These are phyloP conservation scores for Drosophila takahashii DNA, from an alignment of 1,140 invertebrate genomes.

Conservation along the genomic window DNA sequence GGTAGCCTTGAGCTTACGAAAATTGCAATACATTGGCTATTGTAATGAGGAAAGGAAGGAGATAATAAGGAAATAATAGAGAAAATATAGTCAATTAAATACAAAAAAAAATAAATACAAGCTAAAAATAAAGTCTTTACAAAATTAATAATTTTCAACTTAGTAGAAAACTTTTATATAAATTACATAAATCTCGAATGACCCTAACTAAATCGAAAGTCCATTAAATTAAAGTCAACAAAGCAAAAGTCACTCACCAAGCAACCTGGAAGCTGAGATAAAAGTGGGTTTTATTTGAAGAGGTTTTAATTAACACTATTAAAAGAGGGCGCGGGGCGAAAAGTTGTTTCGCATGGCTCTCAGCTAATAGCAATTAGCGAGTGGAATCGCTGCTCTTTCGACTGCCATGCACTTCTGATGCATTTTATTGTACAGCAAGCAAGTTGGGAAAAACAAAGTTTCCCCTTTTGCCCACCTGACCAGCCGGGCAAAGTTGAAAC, in stretches of 20 bases:
- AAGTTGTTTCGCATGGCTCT: slow-evolving; percentile 16
- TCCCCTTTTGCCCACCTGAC: slow-evolving; percentile 3
- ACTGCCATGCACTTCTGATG: slow-evolving; percentile 14
- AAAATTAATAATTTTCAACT: too few relatives aligned
- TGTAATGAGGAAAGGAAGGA: too few relatives aligned
- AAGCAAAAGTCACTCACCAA: neutral
- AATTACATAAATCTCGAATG: too few relatives aligned
- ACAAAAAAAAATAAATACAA: too few relatives aligned
- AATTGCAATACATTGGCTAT: neutral
- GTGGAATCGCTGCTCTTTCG: slow-evolving; percentile 21
- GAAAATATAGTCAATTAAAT: too few relatives aligned
- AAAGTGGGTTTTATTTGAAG: slow-evolving; percentile 39
- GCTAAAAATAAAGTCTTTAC: too few relatives aligned
- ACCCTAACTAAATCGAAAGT: neutral
- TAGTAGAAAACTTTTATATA: too few relatives aligned
- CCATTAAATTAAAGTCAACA: slow-evolving; percentile 8
- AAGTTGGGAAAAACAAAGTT: slow-evolving; percentile 17
- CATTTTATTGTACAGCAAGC: slow-evolving; percentile 12
- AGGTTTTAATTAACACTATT: slow-evolving; percentile 49
- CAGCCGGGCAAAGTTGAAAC: slow-evolving; percentile 10
- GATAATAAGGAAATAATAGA: too few relatives aligned
- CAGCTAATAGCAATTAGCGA: slow-evolving; percentile 44
- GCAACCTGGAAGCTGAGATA: slow-evolving; percentile 1
- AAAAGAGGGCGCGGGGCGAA: neutral
- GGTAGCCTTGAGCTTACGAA: neutral